A percentile compares a stretch with the other conserved stretches of the same genome.
phyloP scores from a whole-genome alignment of 2,113 vertebrate species.

The Peucedramus taeniatus region DNA sequence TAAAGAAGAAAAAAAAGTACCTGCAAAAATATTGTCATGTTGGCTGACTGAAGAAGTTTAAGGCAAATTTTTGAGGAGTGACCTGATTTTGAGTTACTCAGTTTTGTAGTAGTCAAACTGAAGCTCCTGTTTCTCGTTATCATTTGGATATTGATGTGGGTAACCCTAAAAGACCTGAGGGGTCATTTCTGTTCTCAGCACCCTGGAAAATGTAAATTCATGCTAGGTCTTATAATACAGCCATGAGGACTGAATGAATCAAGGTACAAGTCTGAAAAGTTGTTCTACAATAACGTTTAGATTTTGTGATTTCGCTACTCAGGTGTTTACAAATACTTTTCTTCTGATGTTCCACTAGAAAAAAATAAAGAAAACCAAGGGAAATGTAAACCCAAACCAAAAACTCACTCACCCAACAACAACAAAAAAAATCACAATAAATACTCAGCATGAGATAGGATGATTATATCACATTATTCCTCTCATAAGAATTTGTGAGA shows the following conservation, averaged over 20 bases:
- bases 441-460: background rate
- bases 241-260: background rate
- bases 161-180: background rate
- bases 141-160: background rate
- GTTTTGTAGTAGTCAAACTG: background rate
- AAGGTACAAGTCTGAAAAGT: background rate
- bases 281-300: background rate
- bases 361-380: background rate
- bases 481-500: background rate
- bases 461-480: background rate
- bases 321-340: background rate
- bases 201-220: background rate
- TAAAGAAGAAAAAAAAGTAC: background rate
- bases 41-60: background rate
- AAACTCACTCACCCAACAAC: background rate
- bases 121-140: background rate
- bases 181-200: background rate
- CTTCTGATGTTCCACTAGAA: background rate
- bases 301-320: background rate
- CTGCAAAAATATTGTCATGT: background rate
- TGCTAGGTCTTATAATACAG: background rate
- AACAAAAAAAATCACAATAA: background rate
- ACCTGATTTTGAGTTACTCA: background rate
- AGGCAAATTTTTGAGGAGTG: background rate
- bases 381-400: background rate